phyloP scores from a whole-genome alignment of 1,140 invertebrate species.

The Drosophila truncata region DNA sequence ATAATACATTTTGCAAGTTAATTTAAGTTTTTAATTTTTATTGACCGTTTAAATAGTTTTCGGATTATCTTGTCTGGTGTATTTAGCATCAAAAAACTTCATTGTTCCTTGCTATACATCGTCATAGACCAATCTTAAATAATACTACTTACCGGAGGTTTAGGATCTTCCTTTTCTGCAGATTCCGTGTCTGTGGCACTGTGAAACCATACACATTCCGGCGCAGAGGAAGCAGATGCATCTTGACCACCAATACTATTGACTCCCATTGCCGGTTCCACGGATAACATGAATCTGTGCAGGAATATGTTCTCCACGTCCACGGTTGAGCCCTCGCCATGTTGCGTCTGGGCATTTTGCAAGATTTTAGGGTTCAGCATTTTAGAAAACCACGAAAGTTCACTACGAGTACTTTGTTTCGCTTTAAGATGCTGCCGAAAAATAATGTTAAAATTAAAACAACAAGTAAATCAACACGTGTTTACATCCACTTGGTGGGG shows the following conservation, averaged over 20 bases:
- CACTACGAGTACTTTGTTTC: constrained; percentile 16
- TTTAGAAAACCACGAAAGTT: constrained; percentile 27
- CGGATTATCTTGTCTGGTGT: no score
- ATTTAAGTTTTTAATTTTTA: background rate
- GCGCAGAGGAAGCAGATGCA: background rate
- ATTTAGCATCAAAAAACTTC: no score
- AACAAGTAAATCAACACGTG: constrained; percentile 46
- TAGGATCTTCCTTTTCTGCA: no score
- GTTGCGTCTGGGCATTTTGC: constrained; percentile 66
- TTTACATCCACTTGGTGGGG: background rate
- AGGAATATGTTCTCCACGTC: constrained; percentile 68
- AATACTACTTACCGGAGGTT: constrained; percentile 1
- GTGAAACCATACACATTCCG: constrained; percentile 42
- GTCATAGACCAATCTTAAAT: background rate
- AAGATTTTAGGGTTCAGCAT: constrained; percentile 51
- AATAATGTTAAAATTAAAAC: constrained; percentile 26
- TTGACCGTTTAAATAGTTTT: no score
- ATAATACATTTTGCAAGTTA: background rate
- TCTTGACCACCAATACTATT: background rate
- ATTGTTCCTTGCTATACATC: no score
- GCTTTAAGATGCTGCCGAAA: constrained; percentile 32
- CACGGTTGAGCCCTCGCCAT: constrained; percentile 43
- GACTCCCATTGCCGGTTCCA: background rate
- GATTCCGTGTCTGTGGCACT: background rate
- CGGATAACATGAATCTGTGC: constrained; percentile 37